These are phyloP conservation scores for Polia nebulosa DNA, from an alignment of 2,888 invertebrate genomes.

Conservation along the genomic window DNA sequence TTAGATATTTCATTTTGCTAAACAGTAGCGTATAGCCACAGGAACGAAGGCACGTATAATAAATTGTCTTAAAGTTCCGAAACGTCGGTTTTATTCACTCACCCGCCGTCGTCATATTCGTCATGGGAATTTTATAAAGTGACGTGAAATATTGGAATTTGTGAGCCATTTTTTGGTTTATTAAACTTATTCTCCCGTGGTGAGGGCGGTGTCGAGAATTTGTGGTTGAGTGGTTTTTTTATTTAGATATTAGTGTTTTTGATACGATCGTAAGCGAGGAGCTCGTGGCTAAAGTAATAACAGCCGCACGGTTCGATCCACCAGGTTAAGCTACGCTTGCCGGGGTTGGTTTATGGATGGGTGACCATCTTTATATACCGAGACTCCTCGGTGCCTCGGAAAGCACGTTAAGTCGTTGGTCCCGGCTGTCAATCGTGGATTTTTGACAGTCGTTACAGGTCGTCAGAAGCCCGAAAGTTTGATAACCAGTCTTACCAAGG, in stretches of 20 bases:
- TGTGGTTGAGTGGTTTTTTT: not conserved
- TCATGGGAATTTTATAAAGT: constrained; percentile 66
- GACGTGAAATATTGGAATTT: constrained; percentile 54
- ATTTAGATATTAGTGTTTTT: not conserved
- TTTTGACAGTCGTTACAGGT: too few relatives aligned
- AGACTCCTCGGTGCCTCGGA: too few relatives aligned
- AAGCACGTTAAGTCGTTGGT: too few relatives aligned
- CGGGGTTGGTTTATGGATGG: too few relatives aligned
- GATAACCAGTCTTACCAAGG: too few relatives aligned
- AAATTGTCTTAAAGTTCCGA: constrained; percentile 77
- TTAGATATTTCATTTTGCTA: constrained; percentile 76
- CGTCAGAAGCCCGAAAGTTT: too few relatives aligned
- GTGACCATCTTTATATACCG: too few relatives aligned
- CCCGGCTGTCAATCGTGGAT: too few relatives aligned
- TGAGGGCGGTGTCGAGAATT: not conserved
- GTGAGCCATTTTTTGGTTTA: constrained; percentile 40
- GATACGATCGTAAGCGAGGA: too few relatives aligned
- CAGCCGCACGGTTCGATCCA: too few relatives aligned
- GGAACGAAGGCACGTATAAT: constrained; percentile 75
- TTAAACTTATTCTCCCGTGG: constrained; percentile 34
- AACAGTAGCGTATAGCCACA: constrained; percentile 77
- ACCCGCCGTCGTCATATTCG: constrained; percentile 63
- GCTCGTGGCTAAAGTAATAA: too few relatives aligned
- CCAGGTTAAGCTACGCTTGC: too few relatives aligned
- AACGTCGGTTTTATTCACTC: constrained; percentile 72